A percentile compares a stretch with the other conserved stretches of the same genome.
Conservation (phyloP, 1,140 invertebrate species). For the silkworm (Bombyx mori) region ASM3026992v2 NC_085107.1:7327001-7327500, state of each 20-base stretch:
- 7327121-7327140: conserved; percentile 20
- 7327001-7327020: conserved; percentile 36
- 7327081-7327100: conserved; percentile 45
- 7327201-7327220: conserved; percentile 35
- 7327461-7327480: conserved; percentile 95
- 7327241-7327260: conserved; percentile 23
- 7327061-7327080: conserved; percentile 25
- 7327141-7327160: conserved; percentile 10
- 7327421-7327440: conserved; percentile 91
- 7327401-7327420: conserved; percentile 76
- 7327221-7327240: conserved; percentile 55
- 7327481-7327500: conserved; percentile 87
- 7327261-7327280: conserved; percentile 60
- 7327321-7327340: conserved; percentile 75
- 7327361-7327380: conserved; percentile 63
- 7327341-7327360: conserved; percentile 70
- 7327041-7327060: conserved; percentile 38
- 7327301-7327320: conserved; percentile 70
- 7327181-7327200: conserved; percentile 34
- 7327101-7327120: conserved; percentile 49
- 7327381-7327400: conserved; percentile 69
- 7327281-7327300: conserved; percentile 70
- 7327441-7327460: conserved; percentile 92
- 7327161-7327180: too few relatives aligned
- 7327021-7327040: conserved; percentile 26